phyloP scores from a whole-genome alignment of 2,888 invertebrate species.

The Rhopalosiphum nymphaeae region DNA sequence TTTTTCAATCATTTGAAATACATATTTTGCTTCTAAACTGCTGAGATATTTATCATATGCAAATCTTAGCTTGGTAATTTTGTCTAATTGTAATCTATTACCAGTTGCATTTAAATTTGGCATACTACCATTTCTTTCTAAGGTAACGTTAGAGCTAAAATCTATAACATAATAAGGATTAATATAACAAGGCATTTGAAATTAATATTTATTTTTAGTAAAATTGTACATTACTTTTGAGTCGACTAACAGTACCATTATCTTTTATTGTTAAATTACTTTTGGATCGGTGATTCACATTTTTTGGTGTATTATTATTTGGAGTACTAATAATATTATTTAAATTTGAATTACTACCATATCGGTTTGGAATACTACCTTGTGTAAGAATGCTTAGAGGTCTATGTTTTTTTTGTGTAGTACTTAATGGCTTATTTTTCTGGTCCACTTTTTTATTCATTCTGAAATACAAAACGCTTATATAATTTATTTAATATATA shows the following conservation, averaged over 20 bases:
- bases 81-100: constrained; percentile 12
- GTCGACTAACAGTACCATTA: neutral
- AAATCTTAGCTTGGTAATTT: constrained; percentile 24
- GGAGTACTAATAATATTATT: neutral
- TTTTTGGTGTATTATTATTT: neutral
- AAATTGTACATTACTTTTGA: constrained; percentile 18
- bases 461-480: neutral
- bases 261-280: constrained; percentile 24
- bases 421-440: neutral
- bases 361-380: neutral
- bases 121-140: constrained; percentile 54
- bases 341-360: neutral
- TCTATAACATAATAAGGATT: constrained; percentile 6
- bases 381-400: neutral
- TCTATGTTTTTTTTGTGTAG: neutral
- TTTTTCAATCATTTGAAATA: neutral
- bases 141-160: neutral
- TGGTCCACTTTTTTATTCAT: neutral
- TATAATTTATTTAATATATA: neutral
- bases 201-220: neutral
- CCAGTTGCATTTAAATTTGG: constrained; percentile 37
- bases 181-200: neutral
- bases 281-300: constrained; percentile 3
- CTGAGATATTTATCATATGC: constrained; percentile 43
- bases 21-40: constrained; percentile 46